Evolutionary conservation across 2,888 invertebrate genomes (phyloP).

Genomic region (Nomada fucata): DNA sequence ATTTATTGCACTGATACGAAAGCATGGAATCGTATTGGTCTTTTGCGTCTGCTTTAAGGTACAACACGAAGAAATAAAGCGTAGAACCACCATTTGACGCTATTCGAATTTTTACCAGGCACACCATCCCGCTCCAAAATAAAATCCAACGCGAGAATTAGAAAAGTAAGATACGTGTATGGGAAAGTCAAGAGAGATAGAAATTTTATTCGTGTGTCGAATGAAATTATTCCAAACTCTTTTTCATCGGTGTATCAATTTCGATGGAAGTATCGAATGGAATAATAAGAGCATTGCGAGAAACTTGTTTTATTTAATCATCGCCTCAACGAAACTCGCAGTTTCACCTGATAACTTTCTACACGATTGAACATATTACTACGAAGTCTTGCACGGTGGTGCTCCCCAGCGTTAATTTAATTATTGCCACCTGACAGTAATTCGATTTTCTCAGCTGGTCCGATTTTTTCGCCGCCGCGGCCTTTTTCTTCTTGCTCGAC

Average conservation of each 20-base stretch:
- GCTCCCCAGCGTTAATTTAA: slow-evolving; percentile 36
- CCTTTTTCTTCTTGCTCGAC: background rate
- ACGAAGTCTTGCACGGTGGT: slow-evolving; percentile 22
- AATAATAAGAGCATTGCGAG: background rate
- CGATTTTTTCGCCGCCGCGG: background rate
- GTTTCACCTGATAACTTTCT: background rate
- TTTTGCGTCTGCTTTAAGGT: slow-evolving; percentile 18
- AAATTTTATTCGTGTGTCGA: no score
- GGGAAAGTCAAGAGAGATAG: no score
- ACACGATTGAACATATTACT: slow-evolving; percentile 39
- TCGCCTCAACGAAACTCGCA: background rate
- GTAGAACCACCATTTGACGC: no score
- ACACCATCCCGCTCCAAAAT: no score
- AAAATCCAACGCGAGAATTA: no score
- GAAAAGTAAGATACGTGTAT: no score
- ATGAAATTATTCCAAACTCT: no score
- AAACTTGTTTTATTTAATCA: background rate
- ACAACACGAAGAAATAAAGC: no score
- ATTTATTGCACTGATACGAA: slow-evolving; percentile 21
- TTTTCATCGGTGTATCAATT: background rate
- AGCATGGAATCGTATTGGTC: slow-evolving; percentile 10
- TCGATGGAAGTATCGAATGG: background rate
- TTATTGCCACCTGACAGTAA: slow-evolving; percentile 36
- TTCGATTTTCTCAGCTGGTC: background rate
- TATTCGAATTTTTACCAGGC: no score